These are phyloP conservation scores for Xiphorhynchus elegans DNA, from an alignment of 2,113 vertebrate genomes.

Conservation along the genomic window DNA sequence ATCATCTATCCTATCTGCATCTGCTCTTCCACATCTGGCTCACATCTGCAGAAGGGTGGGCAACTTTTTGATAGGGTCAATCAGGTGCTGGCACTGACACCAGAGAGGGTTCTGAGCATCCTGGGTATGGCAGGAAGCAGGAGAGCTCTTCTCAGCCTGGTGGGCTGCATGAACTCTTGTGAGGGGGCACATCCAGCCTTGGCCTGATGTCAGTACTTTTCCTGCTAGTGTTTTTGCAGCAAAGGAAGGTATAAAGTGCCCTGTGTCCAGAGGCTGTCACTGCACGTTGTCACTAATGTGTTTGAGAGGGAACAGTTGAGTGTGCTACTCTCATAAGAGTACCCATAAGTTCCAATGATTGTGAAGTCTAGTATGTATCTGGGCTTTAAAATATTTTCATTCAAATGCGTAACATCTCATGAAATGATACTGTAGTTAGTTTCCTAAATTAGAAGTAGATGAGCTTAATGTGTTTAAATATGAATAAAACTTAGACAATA, in stretches of 20 bases:
- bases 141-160: not conserved
- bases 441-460: not conserved
- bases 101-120: not conserved
- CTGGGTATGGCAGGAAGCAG: not conserved
- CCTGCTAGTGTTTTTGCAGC: not conserved
- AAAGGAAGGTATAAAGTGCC: not conserved
- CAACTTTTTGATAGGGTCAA: fast-evolving
- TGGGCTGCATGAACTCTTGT: not conserved
- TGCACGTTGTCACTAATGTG: fast-evolving
- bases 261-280: not conserved
- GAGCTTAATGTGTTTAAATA: conserved; percentile 18
- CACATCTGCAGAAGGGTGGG: not conserved
- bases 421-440: not conserved
- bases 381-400: not conserved
- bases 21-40: not conserved
- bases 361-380: not conserved
- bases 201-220: fast-evolving
- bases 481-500: not conserved
- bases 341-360: not conserved
- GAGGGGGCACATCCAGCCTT: not conserved
- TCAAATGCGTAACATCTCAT: not conserved
- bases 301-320: not conserved
- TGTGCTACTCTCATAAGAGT: not conserved
- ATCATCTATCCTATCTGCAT: not conserved
- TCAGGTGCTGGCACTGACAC: not conserved